These are phyloP conservation scores for Crotophaga sulcirostris DNA, from an alignment of 2,113 vertebrate species.

Conservation along the genomic window DNA sequence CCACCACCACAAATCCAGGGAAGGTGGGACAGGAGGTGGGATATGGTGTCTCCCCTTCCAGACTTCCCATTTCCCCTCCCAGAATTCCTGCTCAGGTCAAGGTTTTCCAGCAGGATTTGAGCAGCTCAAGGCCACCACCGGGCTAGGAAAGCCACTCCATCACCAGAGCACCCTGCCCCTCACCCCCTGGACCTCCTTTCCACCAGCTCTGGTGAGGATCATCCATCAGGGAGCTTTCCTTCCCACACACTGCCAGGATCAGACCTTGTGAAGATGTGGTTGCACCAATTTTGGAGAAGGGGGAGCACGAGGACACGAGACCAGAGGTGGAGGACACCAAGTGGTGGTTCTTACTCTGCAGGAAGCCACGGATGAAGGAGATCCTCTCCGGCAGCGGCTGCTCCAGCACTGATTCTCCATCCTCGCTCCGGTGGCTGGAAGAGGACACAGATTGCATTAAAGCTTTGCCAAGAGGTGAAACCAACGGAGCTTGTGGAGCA, in stretches of 20 bases:
- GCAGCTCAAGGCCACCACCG: background rate
- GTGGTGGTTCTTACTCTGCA: constrained; percentile 80
- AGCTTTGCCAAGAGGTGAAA: background rate
- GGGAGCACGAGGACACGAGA: no score
- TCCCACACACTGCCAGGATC: background rate
- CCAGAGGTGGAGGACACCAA: background rate
- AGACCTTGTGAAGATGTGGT: no score
- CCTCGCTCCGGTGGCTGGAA: constrained; percentile 79
- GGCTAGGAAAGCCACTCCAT: background rate
- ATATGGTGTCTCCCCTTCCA: background rate
- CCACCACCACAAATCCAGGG: background rate
- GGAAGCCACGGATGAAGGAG: constrained; percentile 75
- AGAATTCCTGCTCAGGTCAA: background rate
- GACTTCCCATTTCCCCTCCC: background rate
- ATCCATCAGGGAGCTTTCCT: background rate
- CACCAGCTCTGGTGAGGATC: background rate
- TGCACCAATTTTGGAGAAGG: no score
- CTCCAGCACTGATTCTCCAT: constrained; percentile 42
- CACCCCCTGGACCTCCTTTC: background rate
- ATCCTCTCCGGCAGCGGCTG: constrained; percentile 71
- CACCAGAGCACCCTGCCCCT: background rate
- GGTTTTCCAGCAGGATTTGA: background rate
- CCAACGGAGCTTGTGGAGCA: fast-evolving
- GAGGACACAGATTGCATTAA: background rate
- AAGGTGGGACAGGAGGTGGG: background rate